Base-by-base conservation (phyloP, 2,113 vertebrate species). In the Pedetes capensis region DNA sequence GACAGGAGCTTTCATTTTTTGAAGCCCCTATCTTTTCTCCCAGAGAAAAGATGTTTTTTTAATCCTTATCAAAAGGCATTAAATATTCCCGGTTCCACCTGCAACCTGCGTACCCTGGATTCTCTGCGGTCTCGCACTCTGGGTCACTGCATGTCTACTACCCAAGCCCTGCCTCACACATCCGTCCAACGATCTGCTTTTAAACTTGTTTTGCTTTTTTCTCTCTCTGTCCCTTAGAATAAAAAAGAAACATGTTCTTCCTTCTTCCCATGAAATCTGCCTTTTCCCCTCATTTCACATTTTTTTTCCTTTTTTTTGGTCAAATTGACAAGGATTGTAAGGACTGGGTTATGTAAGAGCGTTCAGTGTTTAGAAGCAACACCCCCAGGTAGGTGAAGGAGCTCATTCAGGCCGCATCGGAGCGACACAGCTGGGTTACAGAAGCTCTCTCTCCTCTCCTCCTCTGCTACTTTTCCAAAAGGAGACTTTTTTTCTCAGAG, bases 51-150 rank as follows among this genome's bases (percentile, higher is more conserved):
- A 9, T 16, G 55, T 93, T 61, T 42, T 13, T n/a, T n/a, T n/a
- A n/a, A 23, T 16, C 51, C 78, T 11, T 44, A 75, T 3, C 29
- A 8, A 39, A 37, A 64, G 34, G 66, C 13, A 34, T 29, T 4
- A n/a, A 13, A n/a, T 20, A 6, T 7, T 42, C 29, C 22, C 0
- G 0, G 2, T 13, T 66, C 16, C 34, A 0, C 10, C 57, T 16
- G 32, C 6, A 1, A 0, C n/a, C 72, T 1, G 16, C 6, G 29
- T 0, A 5, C 3, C 80, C 64, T 14, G 84, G 5, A 4, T 8
- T 32, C 29, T 51, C 69, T 6, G 6, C 0, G n/a, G 7, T 37
- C 23, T n/a, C 63, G 9, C 0, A 0, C 25, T 39, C 5, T 0
- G 34, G 32, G 79, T 17, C 23, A 25, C 57, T 7, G 49, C 34